Conservation (phyloP, 1,140 invertebrate genomes). For the Battus philenor region DNA sequence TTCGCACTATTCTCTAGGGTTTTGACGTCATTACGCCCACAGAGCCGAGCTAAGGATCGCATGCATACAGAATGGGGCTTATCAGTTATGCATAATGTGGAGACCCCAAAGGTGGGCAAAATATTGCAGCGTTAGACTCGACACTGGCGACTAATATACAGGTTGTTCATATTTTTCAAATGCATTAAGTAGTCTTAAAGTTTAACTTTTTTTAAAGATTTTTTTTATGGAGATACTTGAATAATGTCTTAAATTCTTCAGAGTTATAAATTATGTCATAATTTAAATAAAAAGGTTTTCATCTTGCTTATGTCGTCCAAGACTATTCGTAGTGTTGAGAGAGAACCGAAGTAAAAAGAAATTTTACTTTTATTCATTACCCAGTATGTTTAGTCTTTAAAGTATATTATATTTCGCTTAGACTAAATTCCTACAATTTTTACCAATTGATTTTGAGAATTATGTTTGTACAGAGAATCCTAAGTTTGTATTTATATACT, state of each 20-base stretch:
- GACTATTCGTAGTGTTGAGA: too few relatives aligned
- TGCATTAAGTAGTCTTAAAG: background rate
- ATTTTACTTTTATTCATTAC: too few relatives aligned
- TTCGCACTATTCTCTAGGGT: slow-evolving; percentile 44
- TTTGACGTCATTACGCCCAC: slow-evolving; percentile 47
- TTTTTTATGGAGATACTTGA: too few relatives aligned
- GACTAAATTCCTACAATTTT: too few relatives aligned
- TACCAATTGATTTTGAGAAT: too few relatives aligned
- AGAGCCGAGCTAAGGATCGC: slow-evolving; percentile 59
- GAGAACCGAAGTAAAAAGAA: too few relatives aligned
- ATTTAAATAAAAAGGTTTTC: background rate
- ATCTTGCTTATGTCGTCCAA: background rate
- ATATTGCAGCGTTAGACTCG: slow-evolving; percentile 54
- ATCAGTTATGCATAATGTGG: slow-evolving; percentile 74
- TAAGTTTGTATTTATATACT: too few relatives aligned
- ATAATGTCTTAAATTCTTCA: too few relatives aligned
- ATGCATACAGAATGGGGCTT: slow-evolving; percentile 71
- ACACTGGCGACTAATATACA: slow-evolving; percentile 23
- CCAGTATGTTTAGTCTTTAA: too few relatives aligned
- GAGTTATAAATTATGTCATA: too few relatives aligned
- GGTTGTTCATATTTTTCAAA: slow-evolving; percentile 23
- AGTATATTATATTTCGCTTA: too few relatives aligned
- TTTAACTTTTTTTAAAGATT: background rate
- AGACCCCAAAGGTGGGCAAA: slow-evolving; percentile 68
- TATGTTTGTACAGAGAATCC: too few relatives aligned